Evolutionary conservation across 2,797 vertebrate species (phyloP), one percentile per base, ranked within the genome.

Genomic region (Microtus obscurus): DNA sequence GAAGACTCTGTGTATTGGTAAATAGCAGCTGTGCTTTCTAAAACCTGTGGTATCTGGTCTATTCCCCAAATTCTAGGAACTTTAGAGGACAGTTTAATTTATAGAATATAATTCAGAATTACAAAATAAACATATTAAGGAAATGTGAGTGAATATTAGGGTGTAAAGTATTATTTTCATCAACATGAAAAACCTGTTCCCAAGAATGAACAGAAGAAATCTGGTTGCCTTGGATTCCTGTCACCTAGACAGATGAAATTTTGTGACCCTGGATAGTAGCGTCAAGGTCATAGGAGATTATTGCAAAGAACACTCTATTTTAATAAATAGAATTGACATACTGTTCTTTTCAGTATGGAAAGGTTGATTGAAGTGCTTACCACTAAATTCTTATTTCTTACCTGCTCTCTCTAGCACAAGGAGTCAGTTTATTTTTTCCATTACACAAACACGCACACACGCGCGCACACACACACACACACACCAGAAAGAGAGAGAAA

Each of bases 141-240:
- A 95, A 4, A 12, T 89, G n/a, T 67, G 80, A 87, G 65, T 80
- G 17, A 91, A 96, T 89, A 82, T 82, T 51, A 85, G 85, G 19
- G 12, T 16, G 25, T 43, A 6, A 80, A 29, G 16, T 71, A 73
- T 73, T 48, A 80, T 83, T 93, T 90, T 96, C 59, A 85, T 45
- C 27, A 59, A 83, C 73, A 95, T 61, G 77, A 51, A 71, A 85
- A 13, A 91, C 3, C 6, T n/a, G 3, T 74, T 79, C 73, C 45
- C 37, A 80, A 90, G 21, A 91, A 65, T 31, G 34, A 87, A 43
- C 3, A 25, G 37, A 34, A 53, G 21, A 40, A 17, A 56, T 56
- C 10, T 29, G 43, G 16, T 88, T 21, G 13, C 59, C 40, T 73
- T 79, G 19, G 31, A 12, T 37, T 40, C 40, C 23, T n/a, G n/a